Evolutionary conservation across 2,113 vertebrate genomes (phyloP).

Genomic region (Symphodus melops): DNA sequence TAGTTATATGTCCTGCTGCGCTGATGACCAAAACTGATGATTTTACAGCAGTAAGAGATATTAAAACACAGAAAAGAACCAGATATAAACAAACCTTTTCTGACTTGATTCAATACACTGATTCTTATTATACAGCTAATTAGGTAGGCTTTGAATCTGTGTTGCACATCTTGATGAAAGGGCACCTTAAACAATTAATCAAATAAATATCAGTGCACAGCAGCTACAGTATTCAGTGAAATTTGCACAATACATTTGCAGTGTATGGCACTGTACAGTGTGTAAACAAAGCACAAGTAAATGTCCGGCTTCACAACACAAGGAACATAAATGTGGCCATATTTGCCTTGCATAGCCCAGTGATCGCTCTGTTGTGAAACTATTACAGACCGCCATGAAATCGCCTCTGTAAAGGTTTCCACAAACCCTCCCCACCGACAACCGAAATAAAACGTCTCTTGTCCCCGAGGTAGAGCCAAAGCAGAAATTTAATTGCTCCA

Average conservation of each 20-base stretch:
- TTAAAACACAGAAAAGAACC: slow-evolving; percentile 26
- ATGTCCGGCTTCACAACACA: slow-evolving; percentile 50
- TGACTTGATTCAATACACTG: slow-evolving; percentile 40
- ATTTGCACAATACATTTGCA: slow-evolving; percentile 63
- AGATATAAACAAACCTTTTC: slow-evolving; percentile 10
- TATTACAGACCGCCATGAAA: slow-evolving; percentile 68
- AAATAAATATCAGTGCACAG: slow-evolving; percentile 54
- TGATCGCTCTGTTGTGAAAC: slow-evolving; percentile 72
- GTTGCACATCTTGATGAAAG: slow-evolving; percentile 38
- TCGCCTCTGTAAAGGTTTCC: slow-evolving; percentile 62
- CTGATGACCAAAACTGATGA: slow-evolving; percentile 52
- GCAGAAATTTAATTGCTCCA: slow-evolving; percentile 81
- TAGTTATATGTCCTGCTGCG: slow-evolving; percentile 59
- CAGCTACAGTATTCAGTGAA: slow-evolving; percentile 59
- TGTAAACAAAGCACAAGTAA: slow-evolving; percentile 67
- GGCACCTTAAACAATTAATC: slow-evolving; percentile 47
- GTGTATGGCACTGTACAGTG: slow-evolving; percentile 54
- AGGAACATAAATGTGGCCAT: slow-evolving; percentile 59
- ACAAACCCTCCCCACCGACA: slow-evolving; percentile 64
- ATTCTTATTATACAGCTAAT: slow-evolving; percentile 53
- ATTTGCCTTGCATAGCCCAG: slow-evolving; percentile 78
- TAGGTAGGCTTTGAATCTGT: slow-evolving; percentile 34
- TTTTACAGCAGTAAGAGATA: slow-evolving; percentile 35
- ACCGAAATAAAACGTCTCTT: slow-evolving; percentile 68
- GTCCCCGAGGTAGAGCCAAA: slow-evolving; percentile 76